Base-by-base conservation (phyloP, 1,140 invertebrate species). In the Drosophila pandora region DNA sequence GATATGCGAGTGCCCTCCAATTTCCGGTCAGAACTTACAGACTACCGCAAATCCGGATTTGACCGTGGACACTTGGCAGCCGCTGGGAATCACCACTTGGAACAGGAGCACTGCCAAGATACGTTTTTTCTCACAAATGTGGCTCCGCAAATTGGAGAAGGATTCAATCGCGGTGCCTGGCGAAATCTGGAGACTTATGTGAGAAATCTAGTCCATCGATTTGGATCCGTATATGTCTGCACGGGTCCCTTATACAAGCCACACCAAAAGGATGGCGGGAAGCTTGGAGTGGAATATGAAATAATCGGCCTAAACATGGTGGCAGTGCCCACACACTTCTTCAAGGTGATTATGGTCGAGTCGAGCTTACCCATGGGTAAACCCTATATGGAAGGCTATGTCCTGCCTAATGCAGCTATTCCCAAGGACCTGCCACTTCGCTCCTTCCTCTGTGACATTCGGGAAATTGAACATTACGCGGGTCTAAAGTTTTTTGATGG, bases 271-370 rank as follows among this genome's bases (percentile, higher is more conserved):
- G 56, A 91, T 23, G 95, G 98, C 93, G 98, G 97, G 4, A 98
- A 98, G 91, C 94, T 94, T 30, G 99, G 98, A 90, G 95, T 99
- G 0, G 96, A 95, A 79, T 99, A 99, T 92, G 95, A 99, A 94
- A 98, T 99, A 4, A 97, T 99, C 72, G 99, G 98, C 0, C 90
- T 94, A 0, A 99, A 97, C 92, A 94, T 97, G 82, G 98, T 99
- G 3, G 97, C 98, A 1, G 99, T 99, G 6, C 99, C 99, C 0
- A 99, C 99, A 0, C 99, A 99, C 92, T 99, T 99, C 93, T 99
- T 98, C 92, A 99, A 99, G 94, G 94, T 98, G 5, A 93, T 98
- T 6, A 95, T 98, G 1, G 93, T 94, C 8, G 97, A 98, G 93
- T 95, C 94, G 0, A 56, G 55, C 22, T 22, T 78, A n/a, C 48